phyloP scores from a whole-genome alignment of 2,113 vertebrate genomes.

The Melanerpes formicivorus region DNA sequence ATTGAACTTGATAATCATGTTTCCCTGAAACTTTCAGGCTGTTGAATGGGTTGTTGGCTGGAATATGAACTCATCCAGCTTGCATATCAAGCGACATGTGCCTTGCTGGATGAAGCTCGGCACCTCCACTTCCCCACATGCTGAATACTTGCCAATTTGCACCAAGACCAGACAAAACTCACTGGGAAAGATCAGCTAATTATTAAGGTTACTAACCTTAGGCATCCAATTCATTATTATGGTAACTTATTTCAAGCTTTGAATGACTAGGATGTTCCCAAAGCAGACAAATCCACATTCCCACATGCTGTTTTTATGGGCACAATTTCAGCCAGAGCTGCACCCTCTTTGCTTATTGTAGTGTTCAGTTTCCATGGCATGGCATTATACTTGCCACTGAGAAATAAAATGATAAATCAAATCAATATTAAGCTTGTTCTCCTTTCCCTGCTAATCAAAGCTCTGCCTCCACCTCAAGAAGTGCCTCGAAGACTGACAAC shows the following conservation, averaged over 20 bases:
- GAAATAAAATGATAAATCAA: not conserved
- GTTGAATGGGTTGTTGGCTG: not conserved
- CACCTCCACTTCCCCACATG: not conserved
- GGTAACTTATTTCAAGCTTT: not conserved
- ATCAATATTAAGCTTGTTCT: not conserved
- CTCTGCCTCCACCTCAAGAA: not conserved
- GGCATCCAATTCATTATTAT: not conserved
- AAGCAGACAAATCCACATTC: not conserved
- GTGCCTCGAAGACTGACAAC: not conserved
- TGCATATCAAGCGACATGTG: not conserved
- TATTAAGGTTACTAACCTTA: not conserved
- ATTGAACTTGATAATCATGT: not conserved
- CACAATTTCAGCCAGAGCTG: not conserved
- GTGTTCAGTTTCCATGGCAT: not conserved
- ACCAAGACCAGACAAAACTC: not conserved
- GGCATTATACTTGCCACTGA: not conserved
- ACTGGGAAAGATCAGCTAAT: not conserved
- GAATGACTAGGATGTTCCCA: not conserved
- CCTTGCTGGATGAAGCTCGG: not conserved
- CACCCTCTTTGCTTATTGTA: not conserved
- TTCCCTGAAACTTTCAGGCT: not conserved
- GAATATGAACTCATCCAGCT: not conserved
- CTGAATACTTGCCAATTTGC: not conserved
- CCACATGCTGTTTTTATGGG: fast-evolving
- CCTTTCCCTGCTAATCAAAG: not conserved